Evolutionary conservation across 2,797 vertebrate species (phyloP).

Genomic region (Bucorvus abyssinicus): DNA sequence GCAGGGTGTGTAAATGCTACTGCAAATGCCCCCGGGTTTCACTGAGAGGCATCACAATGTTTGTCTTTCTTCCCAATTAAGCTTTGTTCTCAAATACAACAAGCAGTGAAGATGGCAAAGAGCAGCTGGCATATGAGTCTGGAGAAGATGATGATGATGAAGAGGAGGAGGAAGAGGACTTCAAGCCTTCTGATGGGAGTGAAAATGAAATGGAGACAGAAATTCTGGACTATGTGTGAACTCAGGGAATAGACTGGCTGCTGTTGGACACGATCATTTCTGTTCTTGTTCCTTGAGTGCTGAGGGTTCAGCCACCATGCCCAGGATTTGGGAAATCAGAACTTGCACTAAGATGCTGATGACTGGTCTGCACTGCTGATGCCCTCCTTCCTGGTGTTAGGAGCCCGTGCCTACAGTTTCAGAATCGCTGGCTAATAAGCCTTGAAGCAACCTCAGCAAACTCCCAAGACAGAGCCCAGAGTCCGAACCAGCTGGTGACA

Average conservation of each 20-base stretch:
- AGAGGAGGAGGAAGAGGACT: conserved; percentile 89
- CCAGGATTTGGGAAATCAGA: neutral
- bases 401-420: neutral
- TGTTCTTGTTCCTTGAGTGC: neutral
- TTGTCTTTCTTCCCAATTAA: conserved; percentile 24
- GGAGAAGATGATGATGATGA: conserved; percentile 82
- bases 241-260: neutral
- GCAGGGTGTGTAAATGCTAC: neutral
- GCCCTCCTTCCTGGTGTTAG: neutral
- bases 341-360: fast-evolving
- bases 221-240: conserved; percentile 91
- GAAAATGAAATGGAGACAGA: conserved; percentile 99
- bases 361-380: neutral
- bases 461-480: neutral
- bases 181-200: conserved; percentile 90
- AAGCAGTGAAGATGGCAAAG: conserved; percentile 60
- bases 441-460: neutral
- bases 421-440: neutral
- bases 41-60: neutral
- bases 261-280: neutral
- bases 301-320: neutral
- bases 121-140: conserved; percentile 70
- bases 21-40: neutral
- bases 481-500: neutral
- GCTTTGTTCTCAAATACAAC: conserved; percentile 76